These are phyloP conservation scores for Poeciliopsis gracilis DNA, from an alignment of 2,797 vertebrate species.

Conservation along the genomic window DNA sequence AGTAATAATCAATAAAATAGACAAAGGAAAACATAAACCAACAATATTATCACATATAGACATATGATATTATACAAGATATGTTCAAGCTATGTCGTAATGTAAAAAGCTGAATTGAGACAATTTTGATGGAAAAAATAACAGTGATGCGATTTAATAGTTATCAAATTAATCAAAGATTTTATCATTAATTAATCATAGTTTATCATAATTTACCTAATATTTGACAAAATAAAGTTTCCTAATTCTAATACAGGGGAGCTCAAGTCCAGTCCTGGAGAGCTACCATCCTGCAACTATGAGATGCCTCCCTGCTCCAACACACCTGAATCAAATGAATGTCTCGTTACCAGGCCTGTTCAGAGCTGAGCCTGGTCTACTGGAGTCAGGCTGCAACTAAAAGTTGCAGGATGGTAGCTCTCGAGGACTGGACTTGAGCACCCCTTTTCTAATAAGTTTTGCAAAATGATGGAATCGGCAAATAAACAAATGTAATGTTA, in stretches of 20 bases:
- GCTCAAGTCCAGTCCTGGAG: too few relatives aligned
- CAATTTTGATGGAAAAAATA: not conserved
- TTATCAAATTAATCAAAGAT: not conserved
- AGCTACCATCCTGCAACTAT: too few relatives aligned
- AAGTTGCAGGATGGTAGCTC: too few relatives aligned
- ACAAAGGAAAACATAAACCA: not conserved
- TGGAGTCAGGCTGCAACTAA: too few relatives aligned
- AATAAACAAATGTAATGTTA: not conserved
- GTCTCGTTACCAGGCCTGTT: too few relatives aligned
- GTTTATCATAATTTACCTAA: not conserved
- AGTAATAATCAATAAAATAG: not conserved
- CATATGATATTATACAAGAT: not conserved
- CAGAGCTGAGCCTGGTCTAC: too few relatives aligned
- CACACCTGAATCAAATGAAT: too few relatives aligned
- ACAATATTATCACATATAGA: not conserved
- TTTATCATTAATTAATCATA: not conserved
- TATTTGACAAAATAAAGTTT: not conserved
- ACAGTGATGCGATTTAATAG: not conserved
- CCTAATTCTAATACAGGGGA: not conserved
- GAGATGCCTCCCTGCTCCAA: too few relatives aligned
- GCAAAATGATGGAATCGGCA: not conserved
- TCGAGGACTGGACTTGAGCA: too few relatives aligned
- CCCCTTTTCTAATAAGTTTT: not conserved
- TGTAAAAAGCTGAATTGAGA: too few relatives aligned
- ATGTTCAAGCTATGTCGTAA: not conserved